Evolutionary conservation across 2,888 invertebrate species (phyloP).

Genomic region (Ectobius pallidus): DNA sequence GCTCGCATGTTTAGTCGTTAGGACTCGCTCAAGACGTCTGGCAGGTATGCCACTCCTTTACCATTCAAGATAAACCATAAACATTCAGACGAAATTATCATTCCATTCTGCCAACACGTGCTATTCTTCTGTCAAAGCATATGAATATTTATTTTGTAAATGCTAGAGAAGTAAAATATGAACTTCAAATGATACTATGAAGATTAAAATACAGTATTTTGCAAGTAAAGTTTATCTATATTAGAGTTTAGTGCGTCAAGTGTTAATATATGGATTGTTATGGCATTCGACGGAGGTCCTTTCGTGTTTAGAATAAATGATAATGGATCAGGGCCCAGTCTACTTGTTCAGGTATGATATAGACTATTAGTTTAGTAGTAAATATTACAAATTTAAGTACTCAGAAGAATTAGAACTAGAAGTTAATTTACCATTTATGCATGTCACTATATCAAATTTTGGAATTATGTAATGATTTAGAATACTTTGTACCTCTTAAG

Average conservation of each 20-base stretch:
- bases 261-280: not conserved
- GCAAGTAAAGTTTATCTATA: not conserved
- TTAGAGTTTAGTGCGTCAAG: not conserved
- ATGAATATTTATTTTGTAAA: not conserved
- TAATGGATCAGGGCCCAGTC: slow-evolving; percentile 73
- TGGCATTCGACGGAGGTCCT: slow-evolving; percentile 58
- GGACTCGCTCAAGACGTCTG: not conserved
- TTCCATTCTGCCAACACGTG: too few species aligned
- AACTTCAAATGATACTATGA: too few species aligned
- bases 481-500: too few species aligned
- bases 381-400: not conserved
- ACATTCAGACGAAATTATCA: not conserved
- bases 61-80: not conserved
- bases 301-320: slow-evolving; percentile 78
- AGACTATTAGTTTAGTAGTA: not conserved
- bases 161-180: not conserved
- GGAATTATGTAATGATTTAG: too few species aligned
- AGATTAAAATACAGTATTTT: not conserved
- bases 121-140: too few species aligned
- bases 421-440: too few species aligned
- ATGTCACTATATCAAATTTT: too few species aligned
- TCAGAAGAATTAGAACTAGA: too few species aligned
- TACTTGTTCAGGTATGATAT: slow-evolving; percentile 69
- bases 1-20: slow-evolving; percentile 1
- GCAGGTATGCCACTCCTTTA: not conserved